Evolutionary conservation across 2,797 vertebrate genomes (phyloP).

Genomic region (Lepilemur septentrionalis): DNA sequence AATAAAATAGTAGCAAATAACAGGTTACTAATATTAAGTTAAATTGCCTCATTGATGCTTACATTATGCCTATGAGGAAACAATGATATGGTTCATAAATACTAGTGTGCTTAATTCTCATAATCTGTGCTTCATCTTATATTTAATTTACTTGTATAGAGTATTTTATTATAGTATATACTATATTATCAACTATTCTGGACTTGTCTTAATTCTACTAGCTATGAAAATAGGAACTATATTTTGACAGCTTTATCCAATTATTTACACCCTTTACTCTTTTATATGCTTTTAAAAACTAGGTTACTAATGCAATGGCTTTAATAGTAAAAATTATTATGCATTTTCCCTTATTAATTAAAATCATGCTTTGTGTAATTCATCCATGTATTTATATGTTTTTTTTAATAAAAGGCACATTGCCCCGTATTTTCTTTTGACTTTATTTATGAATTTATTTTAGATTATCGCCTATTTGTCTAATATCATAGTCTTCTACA

Average conservation of each 20-base stretch:
- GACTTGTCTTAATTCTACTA: background rate
- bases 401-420: background rate
- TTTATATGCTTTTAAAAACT: background rate
- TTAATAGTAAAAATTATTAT: background rate
- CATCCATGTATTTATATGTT: background rate
- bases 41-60: background rate
- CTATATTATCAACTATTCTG: background rate
- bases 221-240: background rate
- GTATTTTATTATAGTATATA: background rate
- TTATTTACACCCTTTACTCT: background rate
- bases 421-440: background rate
- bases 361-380: background rate
- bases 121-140: background rate
- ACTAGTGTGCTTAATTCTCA: background rate
- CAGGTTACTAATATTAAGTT: constrained; percentile 8
- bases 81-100: background rate
- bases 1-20: background rate
- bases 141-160: background rate
- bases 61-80: background rate
- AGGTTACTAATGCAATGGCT: background rate
- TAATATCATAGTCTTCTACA: background rate
- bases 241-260: background rate
- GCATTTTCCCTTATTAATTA: background rate
- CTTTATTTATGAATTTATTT: background rate
- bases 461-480: background rate